A percentile compares a stretch with the other conserved stretches of the same genome.
Evolutionary conservation across 2,888 invertebrate genomes (phyloP).

Genomic region (Endotricha flammealis): DNA sequence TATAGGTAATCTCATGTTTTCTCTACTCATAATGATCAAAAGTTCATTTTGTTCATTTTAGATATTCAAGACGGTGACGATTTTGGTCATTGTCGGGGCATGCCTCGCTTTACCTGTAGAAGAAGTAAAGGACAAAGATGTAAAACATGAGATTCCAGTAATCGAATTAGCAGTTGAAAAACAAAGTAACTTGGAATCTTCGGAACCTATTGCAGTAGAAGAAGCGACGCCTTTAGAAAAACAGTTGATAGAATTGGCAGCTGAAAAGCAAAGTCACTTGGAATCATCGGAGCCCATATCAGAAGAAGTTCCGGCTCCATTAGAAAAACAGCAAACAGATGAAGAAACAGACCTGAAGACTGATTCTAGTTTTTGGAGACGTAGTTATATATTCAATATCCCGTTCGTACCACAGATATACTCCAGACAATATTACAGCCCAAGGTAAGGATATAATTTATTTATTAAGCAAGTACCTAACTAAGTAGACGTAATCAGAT

Average conservation of each 20-base stretch:
- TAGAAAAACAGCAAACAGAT: too few relatives aligned
- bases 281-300: not conserved
- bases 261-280: not conserved
- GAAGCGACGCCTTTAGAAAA: conserved; percentile 1
- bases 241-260: not conserved
- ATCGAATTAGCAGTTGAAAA: too few relatives aligned
- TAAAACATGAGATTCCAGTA: conserved; percentile 3
- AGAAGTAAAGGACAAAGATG: too few relatives aligned
- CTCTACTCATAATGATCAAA: too few relatives aligned
- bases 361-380: conserved; percentile 23
- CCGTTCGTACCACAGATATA: conserved; percentile 12
- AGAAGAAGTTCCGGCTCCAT: too few relatives aligned
- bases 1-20: too few relatives aligned
- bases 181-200: too few relatives aligned
- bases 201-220: not conserved
- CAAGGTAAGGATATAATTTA: conserved; percentile 1
- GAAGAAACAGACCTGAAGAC: conserved; percentile 13
- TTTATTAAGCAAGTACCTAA: too few relatives aligned
- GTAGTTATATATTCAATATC: too few relatives aligned
- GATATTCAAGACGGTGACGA: not conserved
- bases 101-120: conserved; percentile 1
- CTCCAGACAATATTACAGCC: conserved; percentile 15
- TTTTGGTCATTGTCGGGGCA: not conserved
- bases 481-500: too few relatives aligned
- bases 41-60: too few relatives aligned